phyloP scores from a whole-genome alignment of 2,113 vertebrate species.

The Anhinga anhinga region DNA sequence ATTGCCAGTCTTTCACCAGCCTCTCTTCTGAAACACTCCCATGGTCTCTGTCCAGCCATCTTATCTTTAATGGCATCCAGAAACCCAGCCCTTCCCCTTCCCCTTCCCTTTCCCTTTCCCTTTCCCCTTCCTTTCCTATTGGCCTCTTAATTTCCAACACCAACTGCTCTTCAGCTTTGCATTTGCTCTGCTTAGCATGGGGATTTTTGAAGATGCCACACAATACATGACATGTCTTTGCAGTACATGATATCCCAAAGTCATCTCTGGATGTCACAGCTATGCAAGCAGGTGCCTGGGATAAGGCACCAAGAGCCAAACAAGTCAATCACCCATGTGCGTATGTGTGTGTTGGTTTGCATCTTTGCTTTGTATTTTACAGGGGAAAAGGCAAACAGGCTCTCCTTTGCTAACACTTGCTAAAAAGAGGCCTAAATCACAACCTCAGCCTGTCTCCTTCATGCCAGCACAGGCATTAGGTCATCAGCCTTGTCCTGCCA shows the following conservation, averaged over 20 bases:
- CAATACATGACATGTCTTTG: neutral
- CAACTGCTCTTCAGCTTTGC: neutral
- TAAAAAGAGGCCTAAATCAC: neutral
- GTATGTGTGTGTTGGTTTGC: neutral
- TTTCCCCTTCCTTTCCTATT: too few species aligned
- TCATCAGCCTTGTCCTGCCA: neutral
- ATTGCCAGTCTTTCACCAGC: neutral
- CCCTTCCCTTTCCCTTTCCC: neutral
- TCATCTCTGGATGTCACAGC: neutral
- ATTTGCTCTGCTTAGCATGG: neutral
- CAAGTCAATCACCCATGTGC: fast-evolving
- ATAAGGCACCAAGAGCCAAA: neutral
- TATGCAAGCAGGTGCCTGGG: fast-evolving
- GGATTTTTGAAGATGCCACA: neutral
- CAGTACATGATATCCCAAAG: neutral
- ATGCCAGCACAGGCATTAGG: neutral
- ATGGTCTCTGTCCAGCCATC: neutral
- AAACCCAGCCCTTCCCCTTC: neutral
- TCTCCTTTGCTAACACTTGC: neutral
- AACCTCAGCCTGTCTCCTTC: neutral
- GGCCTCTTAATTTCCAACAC: neutral
- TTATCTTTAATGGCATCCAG: neutral
- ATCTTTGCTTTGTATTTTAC: neutral
- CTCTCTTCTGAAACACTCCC: neutral
- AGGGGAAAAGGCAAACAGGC: neutral